Conservation (phyloP, 2,113 vertebrate genomes). For the Strix aluco region DNA sequence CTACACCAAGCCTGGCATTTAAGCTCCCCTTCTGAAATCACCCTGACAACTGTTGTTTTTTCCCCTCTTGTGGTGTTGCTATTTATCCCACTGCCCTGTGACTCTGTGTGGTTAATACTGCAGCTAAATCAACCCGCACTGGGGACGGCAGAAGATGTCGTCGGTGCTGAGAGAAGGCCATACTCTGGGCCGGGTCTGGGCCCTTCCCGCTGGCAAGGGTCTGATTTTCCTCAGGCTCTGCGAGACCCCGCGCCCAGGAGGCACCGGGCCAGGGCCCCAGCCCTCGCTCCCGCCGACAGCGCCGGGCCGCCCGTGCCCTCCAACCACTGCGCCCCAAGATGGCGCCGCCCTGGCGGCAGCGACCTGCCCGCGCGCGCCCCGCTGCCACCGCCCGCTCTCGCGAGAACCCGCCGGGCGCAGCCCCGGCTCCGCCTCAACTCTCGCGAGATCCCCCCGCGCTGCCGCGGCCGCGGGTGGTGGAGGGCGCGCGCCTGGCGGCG, state of each 20-base stretch:
- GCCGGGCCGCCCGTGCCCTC: no score
- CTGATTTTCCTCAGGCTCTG: neutral
- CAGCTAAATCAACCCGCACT: fast-evolving
- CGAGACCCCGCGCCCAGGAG: no score
- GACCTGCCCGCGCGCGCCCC: fast-evolving
- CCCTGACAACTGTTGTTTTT: fast-evolving
- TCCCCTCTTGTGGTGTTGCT: fast-evolving
- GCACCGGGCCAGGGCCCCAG: no score
- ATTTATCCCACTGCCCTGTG: no score
- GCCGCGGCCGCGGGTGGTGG: no score
- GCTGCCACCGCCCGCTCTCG: neutral
- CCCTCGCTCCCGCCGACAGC: no score
- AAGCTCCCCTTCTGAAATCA: neutral
- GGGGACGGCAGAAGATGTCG: fast-evolving
- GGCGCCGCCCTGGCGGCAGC: neutral
- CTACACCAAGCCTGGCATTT: neutral
- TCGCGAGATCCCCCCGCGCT: neutral
- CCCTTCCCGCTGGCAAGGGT: neutral
- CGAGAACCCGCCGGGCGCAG: fast-evolving
- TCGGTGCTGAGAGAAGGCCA: fast-evolving
- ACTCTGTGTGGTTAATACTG: fast-evolving
- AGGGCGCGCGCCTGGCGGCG: no score
- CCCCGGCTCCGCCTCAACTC: fast-evolving
- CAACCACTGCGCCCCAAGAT: no score
- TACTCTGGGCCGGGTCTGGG: no score